Evolutionary conservation across 1,140 invertebrate species (phyloP).

Genomic region (Akabosia matsudoensis): DNA sequence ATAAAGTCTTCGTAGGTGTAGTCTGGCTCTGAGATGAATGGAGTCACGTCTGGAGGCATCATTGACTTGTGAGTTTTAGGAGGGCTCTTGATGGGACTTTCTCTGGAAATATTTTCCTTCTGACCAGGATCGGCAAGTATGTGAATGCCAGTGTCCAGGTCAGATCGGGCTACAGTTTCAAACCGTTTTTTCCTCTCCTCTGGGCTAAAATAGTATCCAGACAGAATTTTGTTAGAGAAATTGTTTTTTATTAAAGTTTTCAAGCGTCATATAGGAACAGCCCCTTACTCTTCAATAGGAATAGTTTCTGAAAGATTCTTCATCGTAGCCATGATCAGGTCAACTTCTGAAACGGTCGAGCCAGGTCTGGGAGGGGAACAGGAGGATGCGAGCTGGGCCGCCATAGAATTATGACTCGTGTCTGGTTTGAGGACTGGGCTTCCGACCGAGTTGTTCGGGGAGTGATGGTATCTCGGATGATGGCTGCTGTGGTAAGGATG

Average conservation of each 20-base stretch:
- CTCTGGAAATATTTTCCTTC: background rate
- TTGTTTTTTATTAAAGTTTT: too few species aligned
- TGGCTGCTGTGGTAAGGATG: conserved; percentile 10
- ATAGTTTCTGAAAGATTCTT: conserved; percentile 45
- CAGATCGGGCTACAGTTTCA: conserved; percentile 42
- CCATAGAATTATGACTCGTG: conserved; percentile 26
- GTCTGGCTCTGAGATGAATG: conserved; percentile 70
- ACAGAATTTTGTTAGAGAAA: background rate
- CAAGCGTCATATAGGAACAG: background rate
- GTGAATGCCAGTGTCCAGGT: conserved; percentile 19
- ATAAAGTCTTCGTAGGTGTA: conserved; percentile 82
- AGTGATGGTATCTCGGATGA: background rate
- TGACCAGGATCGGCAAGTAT: conserved; percentile 30
- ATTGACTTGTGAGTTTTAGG: conserved; percentile 37
- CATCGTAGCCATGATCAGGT: conserved; percentile 45
- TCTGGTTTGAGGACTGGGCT: conserved; percentile 27
- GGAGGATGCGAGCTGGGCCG: background rate
- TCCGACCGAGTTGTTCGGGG: background rate
- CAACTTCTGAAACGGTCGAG: conserved; percentile 36
- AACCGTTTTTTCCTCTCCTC: conserved; percentile 45
- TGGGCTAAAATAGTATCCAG: conserved; percentile 30
- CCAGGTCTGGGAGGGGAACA: conserved; percentile 30
- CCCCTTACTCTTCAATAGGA: conserved; percentile 45
- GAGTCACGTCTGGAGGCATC: conserved; percentile 62
- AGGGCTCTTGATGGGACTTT: too few species aligned